A percentile compares a stretch with the other conserved stretches of the same genome.
phyloP scores from a whole-genome alignment of 2,797 vertebrate species.

The Channallabes apus region DNA sequence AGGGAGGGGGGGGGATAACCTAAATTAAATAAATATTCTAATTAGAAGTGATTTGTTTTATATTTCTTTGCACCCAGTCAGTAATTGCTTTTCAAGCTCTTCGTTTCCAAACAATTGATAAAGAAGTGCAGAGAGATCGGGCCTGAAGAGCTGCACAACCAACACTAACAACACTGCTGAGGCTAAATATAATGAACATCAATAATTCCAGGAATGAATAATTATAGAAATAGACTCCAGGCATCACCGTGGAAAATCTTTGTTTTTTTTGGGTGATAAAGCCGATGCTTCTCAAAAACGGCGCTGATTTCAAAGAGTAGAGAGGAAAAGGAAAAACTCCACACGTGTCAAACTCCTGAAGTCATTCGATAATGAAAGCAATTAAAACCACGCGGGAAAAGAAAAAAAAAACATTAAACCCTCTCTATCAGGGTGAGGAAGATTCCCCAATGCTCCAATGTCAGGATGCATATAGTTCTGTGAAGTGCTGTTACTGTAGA shows the following conservation, averaged over 20 bases:
- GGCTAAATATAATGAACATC: conserved; percentile 17
- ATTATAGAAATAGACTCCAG: conserved; percentile 32
- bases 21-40: conserved; percentile 62
- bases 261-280: conserved; percentile 40
- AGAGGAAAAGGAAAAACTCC: conserved; percentile 12
- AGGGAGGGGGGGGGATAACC: neutral
- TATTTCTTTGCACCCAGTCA: conserved; percentile 58
- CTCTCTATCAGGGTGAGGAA: neutral
- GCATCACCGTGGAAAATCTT: conserved; percentile 40
- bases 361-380: conserved; percentile 40
- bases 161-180: neutral
- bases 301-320: conserved; percentile 31
- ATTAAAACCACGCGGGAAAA: conserved; percentile 23
- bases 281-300: conserved; percentile 15
- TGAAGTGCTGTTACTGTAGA: neutral
- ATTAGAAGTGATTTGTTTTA: conserved; percentile 50
- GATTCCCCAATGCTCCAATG: neutral
- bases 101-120: conserved; percentile 70
- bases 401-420: neutral
- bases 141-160: conserved; percentile 38
- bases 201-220: conserved; percentile 43
- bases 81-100: conserved; percentile 69
- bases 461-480: neutral
- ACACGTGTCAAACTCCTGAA: conserved; percentile 36
- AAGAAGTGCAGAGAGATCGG: conserved; percentile 57